Base-by-base conservation (phyloP, 2,113 vertebrate species). In the Platysternon megacephalum region DNA sequence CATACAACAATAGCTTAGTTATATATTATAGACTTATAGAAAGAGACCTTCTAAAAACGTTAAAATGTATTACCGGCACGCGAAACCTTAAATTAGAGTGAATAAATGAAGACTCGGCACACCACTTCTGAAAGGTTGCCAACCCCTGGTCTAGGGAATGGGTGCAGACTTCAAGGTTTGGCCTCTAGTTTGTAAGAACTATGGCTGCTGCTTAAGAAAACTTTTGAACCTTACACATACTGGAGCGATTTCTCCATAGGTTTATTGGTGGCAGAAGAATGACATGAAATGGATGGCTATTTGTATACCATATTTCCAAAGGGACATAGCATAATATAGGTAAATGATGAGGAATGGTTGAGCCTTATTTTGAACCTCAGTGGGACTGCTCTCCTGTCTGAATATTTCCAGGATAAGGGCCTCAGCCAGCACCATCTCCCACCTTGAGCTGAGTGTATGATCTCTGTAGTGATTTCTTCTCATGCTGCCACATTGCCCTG, bases 391-490 rank as follows among this genome's bases (percentile, higher is more conserved):
- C 35, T 51, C 49, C 32, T 10, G 29, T 80, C 2, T 6, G 84
- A 28, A 26, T 35, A 2, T 26, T 89, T 65, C 14, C 29, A 52
- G 91, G 55, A 86, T 65, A 61, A 46, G 79, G 93, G 12, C 35
- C 81, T 1, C 6, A 85, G 95, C 90, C 96, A 93, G 46, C 1
- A 0, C 11, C 8, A 78, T 29, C 84, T n/a, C 21, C 72, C 85
- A 2, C 39, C 2, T 11, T 89, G 94, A 56, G 28, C 12, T 0
- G 1, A 48, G 90, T 1, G 48, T 12, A 72, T 6, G 2, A 2
- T 82, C 92, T 5, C 85, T 13, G 0, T 85, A 68, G 44, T 32
- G 8, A 46, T 61, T 14, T 86, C 87, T 46, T 42, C 24, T 32
- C 87, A 48, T 11, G 87, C 26, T 26, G 51, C 68, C 68, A 39